A percentile compares a stretch with the other conserved stretches of the same genome.
These are phyloP conservation scores for Sebastes miniatus DNA, from an alignment of 2,797 vertebrate species.

Conservation along the genomic window DNA sequence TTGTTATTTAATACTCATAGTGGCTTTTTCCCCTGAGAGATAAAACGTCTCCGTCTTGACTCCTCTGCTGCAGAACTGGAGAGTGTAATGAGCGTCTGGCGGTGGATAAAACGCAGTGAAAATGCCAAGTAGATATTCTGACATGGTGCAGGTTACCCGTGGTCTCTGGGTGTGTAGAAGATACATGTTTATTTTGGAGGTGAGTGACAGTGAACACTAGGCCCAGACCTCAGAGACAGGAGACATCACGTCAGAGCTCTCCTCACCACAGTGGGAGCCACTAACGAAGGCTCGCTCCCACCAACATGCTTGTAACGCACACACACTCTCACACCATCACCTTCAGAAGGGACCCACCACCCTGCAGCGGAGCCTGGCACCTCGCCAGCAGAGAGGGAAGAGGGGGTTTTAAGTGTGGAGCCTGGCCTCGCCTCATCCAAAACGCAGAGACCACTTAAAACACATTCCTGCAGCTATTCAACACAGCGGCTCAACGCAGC, in stretches of 20 bases:
- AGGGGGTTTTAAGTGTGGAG: constrained; percentile 57
- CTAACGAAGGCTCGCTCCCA: constrained; percentile 57
- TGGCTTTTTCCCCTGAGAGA: constrained; percentile 32
- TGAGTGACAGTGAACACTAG: constrained; percentile 53
- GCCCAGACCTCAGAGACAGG: constrained; percentile 46
- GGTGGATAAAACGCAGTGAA: constrained; percentile 47
- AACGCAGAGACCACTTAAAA: constrained; percentile 79
- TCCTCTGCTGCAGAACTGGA: constrained; percentile 28
- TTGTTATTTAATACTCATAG: constrained; percentile 52
- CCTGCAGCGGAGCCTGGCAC: constrained; percentile 68
- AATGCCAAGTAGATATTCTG: constrained; percentile 47
- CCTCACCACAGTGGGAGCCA: constrained; percentile 56
- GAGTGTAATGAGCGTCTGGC: constrained; percentile 46
- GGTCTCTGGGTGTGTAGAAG: constrained; percentile 53
- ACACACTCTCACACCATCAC: constrained; percentile 51
- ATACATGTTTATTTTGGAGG: constrained; percentile 69
- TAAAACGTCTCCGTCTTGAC: constrained; percentile 32
- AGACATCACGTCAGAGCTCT: constrained; percentile 69
- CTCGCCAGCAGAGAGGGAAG: constrained; percentile 55
- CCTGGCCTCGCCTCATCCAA: constrained; percentile 63
- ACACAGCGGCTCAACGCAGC: constrained; percentile 57
- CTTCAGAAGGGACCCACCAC: constrained; percentile 71
- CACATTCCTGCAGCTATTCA: constrained; percentile 78
- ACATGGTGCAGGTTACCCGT: constrained; percentile 57
- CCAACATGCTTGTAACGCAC: constrained; percentile 34